Base-by-base conservation (phyloP, 2,797 vertebrate genomes). In the Rhinella marina region DNA sequence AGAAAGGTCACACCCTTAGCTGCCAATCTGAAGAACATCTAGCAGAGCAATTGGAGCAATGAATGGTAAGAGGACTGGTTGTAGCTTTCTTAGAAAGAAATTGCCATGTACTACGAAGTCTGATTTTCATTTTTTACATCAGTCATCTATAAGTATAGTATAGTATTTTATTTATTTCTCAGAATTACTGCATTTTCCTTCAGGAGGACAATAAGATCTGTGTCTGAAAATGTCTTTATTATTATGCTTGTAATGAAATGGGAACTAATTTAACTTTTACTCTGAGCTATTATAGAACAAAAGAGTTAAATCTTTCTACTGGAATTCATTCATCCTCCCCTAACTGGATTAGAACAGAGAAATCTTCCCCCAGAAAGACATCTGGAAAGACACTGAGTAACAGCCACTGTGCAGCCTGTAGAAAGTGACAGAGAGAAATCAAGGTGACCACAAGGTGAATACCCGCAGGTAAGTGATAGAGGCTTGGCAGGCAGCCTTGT, bases 401-500 rank as follows among this genome's bases (percentile, higher is more conserved):
- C 56, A 78, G 81, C 14, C 14, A 78, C 56, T 48, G 27, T 80
- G 64, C 82, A 61, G 68, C 27, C 41, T 52, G 72, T n/a, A 75
- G 76, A 25, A 84, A 66, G 64, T 68, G 29, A 68, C 29, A 56
- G 62, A 77, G 70, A 84, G 32, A 82, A 79, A 78, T 72, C 82
- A 85, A 88, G 87, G 87, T 88, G 87, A 88, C 62, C 64, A 32
- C 82, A 88, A 88, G 87, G 87, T 68, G 87, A 88, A 85, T 85
- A 75, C 78, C 82, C 79, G 56, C 82, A 88, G 76, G 82, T 88
- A 88, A 62, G 66, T 81, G 82, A 81, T 72, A 64, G 82, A 57
- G 32, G 66, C 77, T 88, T 88, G 81, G 84, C 73, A 87, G 90
- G 90, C 87, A 92, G 89, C 82, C 88, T 91, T 90, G 90, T 90